These are phyloP conservation scores for Zosterops pallidus DNA, from an alignment of 2,113 vertebrate genomes.

Conservation along the genomic window DNA sequence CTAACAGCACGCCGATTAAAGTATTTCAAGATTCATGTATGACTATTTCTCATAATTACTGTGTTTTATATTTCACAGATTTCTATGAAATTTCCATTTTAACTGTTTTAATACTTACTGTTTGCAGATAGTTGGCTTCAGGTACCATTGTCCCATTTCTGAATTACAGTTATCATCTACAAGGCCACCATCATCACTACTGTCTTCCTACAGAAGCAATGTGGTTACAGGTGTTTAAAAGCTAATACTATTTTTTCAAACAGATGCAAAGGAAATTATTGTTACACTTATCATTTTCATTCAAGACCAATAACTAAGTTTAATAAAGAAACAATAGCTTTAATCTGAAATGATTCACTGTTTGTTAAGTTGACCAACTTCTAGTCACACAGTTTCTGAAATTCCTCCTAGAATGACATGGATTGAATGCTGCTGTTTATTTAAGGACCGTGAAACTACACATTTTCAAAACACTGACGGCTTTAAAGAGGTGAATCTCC, in stretches of 20 bases:
- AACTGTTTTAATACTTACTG: conserved; percentile 81
- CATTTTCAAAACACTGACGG: not conserved
- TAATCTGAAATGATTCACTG: not conserved
- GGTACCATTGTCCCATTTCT: conserved; percentile 80
- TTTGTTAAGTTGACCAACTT: not conserved
- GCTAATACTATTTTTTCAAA: not conserved
- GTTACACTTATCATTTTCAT: not conserved
- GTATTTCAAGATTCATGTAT: not conserved
- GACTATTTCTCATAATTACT: not conserved
- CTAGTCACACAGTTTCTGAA: not conserved
- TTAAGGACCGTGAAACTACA: not conserved
- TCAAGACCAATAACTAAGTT: not conserved
- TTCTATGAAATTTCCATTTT: not conserved
- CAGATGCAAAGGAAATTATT: not conserved
- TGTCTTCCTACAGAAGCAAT: conserved; percentile 84
- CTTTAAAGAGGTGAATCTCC: not conserved
- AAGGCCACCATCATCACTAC: conserved; percentile 89
- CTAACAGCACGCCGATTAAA: not conserved
- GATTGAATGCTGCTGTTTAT: not conserved
- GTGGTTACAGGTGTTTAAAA: not conserved
- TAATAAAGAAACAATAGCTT: not conserved
- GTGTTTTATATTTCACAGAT: not conserved
- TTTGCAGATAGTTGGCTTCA: conserved; percentile 85
- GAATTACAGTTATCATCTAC: conserved; percentile 80
- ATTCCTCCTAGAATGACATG: not conserved